Percentiles rank a stretch among this genome's conserved stretches.
These are phyloP conservation scores for Danio kyathit DNA, from an alignment of 2,797 vertebrate species.

Conservation along the genomic window DNA sequence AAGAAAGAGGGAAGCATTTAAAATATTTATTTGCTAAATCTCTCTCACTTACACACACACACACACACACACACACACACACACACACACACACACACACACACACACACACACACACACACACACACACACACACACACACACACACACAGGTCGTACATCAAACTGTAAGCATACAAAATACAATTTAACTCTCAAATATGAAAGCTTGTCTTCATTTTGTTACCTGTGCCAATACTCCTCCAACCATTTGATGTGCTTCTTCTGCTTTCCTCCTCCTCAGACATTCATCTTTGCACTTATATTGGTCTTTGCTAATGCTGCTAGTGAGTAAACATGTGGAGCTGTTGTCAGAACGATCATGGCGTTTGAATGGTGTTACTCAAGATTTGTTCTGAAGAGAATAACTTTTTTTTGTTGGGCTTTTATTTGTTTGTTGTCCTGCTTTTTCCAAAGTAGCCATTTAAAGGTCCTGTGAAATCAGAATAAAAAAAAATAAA, in stretches of 20 bases:
- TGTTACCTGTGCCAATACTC: slow-evolving; percentile 22
- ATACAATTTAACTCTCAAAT: slow-evolving; percentile 33
- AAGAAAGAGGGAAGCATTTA: slow-evolving; percentile 23
- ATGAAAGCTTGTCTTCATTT: slow-evolving; percentile 67
- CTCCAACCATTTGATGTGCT: slow-evolving; percentile 21
- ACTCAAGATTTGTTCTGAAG: slow-evolving; percentile 31
- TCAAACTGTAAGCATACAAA: slow-evolving; percentile 31
- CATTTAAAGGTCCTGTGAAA: no score
- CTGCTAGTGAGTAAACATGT: slow-evolving; percentile 47
- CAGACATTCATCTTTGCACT: slow-evolving; percentile 7
- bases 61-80: slow-evolving; percentile 40
- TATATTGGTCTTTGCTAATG: slow-evolving; percentile 35
- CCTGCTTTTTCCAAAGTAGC: neutral
- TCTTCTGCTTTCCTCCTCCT: slow-evolving; percentile 27
- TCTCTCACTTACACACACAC: slow-evolving; percentile 35
- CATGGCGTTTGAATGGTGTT: slow-evolving; percentile 37
- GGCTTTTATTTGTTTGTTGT: slow-evolving; percentile 41
- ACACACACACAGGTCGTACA: slow-evolving; percentile 27
- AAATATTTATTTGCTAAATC: slow-evolving; percentile 57
- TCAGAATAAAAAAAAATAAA: no score
- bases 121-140: no score
- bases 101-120: no score
- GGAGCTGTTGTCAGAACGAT: slow-evolving; percentile 41
- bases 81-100: no score
- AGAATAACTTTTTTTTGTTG: slow-evolving; percentile 14